A percentile compares a stretch with the other conserved stretches of the same genome.
These are phyloP conservation scores for Ectropis grisescens DNA, from an alignment of 1,140 invertebrate genomes.

Conservation along the genomic window DNA sequence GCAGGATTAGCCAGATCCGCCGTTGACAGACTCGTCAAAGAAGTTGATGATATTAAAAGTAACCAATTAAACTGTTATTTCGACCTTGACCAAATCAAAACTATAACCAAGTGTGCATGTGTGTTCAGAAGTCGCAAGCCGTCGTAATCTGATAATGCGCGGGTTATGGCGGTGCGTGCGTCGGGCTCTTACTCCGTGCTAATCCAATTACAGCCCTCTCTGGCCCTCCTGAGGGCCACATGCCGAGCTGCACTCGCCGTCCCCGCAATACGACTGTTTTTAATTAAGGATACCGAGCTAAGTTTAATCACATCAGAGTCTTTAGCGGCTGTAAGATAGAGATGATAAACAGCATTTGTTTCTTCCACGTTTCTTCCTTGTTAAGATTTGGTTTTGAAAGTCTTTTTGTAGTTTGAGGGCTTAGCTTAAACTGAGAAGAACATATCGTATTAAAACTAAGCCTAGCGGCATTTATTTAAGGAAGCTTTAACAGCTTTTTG, in stretches of 20 bases:
- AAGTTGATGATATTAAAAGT: neutral
- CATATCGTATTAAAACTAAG: no score
- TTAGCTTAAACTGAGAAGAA: no score
- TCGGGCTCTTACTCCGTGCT: slow-evolving; percentile 23
- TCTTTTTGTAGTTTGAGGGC: no score
- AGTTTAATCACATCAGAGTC: no score
- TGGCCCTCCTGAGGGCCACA: slow-evolving; percentile 35
- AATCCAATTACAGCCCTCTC: slow-evolving; percentile 48
- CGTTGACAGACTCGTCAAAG: neutral
- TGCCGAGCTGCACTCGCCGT: slow-evolving; percentile 32
- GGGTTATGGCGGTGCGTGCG: slow-evolving; percentile 49
- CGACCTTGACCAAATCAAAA: slow-evolving; percentile 24
- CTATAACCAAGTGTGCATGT: slow-evolving; percentile 15
- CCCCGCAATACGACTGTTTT: slow-evolving; percentile 31
- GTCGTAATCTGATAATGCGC: slow-evolving; percentile 60
- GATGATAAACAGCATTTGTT: no score
- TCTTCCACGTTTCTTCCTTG: no score
- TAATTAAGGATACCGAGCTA: slow-evolving; percentile 55
- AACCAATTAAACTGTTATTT: slow-evolving; percentile 1
- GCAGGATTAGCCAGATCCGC: neutral
- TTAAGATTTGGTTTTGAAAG: no score
- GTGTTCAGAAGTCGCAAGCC: slow-evolving; percentile 14
- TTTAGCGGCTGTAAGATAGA: no score
- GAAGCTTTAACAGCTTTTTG: no score
- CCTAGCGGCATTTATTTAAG: no score